phyloP scores from a whole-genome alignment of 2,888 invertebrate species.

The Caenorhabditis panamensis region DNA sequence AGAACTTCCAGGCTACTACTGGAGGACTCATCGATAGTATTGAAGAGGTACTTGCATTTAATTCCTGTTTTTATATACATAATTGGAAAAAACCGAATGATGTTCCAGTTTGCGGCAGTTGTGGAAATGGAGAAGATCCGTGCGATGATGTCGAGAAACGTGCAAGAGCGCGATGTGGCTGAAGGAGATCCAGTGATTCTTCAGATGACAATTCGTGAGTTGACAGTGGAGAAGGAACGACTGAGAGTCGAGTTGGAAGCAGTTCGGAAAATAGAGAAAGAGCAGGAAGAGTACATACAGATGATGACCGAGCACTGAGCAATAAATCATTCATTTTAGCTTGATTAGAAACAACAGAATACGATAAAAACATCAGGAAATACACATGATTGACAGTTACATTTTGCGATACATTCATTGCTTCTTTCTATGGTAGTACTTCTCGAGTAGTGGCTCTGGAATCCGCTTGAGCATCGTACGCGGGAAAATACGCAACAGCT shows the following conservation, averaged over 20 bases:
- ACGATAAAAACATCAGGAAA: too few species aligned
- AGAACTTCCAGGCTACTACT: slow-evolving; percentile 38
- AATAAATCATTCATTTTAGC: slow-evolving; percentile 16
- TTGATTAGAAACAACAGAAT: too few species aligned
- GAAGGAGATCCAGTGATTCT: slow-evolving; percentile 54
- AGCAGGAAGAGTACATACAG: slow-evolving; percentile 56
- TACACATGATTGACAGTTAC: too few species aligned
- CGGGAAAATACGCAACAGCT: slow-evolving; percentile 98
- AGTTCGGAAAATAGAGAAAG: slow-evolving; percentile 57
- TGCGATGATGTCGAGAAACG: slow-evolving; percentile 52
- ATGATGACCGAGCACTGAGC: slow-evolving; percentile 44
- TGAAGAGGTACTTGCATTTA: too few species aligned
- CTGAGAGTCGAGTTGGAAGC: slow-evolving; percentile 59
- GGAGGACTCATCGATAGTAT: slow-evolving; percentile 55
- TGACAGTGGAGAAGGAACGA: slow-evolving; percentile 60
- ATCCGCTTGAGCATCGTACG: slow-evolving; percentile 99
- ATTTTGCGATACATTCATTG: too few species aligned
- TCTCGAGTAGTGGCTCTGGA: slow-evolving; percentile 93
- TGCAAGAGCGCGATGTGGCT: slow-evolving; percentile 22
- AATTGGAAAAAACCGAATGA: too few species aligned
- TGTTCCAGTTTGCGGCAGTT: slow-evolving; percentile 53
- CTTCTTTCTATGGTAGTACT: slow-evolving; percentile 89
- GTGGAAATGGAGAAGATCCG: slow-evolving; percentile 60
- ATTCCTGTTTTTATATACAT: too few species aligned
- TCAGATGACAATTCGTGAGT: slow-evolving; percentile 59